These are phyloP conservation scores for Araneus ventricosus DNA, from an alignment of 1,140 invertebrate species.

Conservation along the genomic window DNA sequence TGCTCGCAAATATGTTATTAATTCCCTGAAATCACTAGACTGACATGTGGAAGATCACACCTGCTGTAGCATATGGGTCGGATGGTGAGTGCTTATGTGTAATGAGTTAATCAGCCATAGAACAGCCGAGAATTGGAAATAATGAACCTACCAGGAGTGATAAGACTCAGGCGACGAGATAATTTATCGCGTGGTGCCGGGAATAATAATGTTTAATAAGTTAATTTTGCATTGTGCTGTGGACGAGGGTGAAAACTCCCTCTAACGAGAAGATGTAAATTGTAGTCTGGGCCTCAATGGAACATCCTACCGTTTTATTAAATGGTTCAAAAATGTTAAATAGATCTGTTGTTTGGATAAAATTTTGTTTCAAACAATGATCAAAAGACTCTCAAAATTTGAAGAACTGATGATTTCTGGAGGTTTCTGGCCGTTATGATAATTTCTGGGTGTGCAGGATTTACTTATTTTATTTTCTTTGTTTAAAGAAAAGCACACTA, in stretches of 20 bases:
- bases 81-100: neutral
- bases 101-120: neutral
- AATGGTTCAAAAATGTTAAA: neutral
- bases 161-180: neutral
- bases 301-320: neutral
- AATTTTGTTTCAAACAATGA: too few species aligned
- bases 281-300: neutral
- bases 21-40: neutral
- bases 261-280: neutral
- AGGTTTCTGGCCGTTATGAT: too few species aligned
- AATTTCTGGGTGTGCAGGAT: too few species aligned
- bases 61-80: neutral
- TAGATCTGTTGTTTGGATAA: too few species aligned
- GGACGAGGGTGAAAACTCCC: neutral
- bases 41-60: constrained; percentile 24
- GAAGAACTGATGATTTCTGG: too few species aligned
- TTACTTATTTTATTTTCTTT: too few species aligned
- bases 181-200: neutral
- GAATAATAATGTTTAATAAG: constrained; percentile 18
- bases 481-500: too few species aligned
- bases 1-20: neutral
- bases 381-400: too few species aligned
- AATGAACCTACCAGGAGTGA: neutral
- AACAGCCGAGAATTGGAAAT: neutral
- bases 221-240: neutral